Evolutionary conservation across 2,113 vertebrate species (phyloP), one percentile per base, ranked within the genome.

Genomic region (Paedocypris sp.): DNA sequence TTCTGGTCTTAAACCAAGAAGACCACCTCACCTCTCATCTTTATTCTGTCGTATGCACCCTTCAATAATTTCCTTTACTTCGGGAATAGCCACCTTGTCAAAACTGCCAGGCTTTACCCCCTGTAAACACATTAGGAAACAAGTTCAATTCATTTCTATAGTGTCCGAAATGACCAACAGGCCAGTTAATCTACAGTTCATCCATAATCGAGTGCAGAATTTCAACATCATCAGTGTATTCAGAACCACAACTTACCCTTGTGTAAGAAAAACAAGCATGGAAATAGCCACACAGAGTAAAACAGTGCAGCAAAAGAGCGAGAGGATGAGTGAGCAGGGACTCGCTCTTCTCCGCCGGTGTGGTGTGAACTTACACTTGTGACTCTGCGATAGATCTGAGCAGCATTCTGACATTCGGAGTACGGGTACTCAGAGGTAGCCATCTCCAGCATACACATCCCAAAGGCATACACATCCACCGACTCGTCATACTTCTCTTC

Each of bases 391-490:
- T 97, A 98, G 91, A 98, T 98, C 92, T 98, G 94, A 57, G 94
- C 94, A 72, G 94, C 94, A 69, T 98, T 98, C 82, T 98, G 94
- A 87, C 94, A 98, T 85, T 98, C 94, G 68, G 94, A 97, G 86
- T 98, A 98, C 69, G 94, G 94, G 80, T 98, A 98, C 76, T 98
- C 94, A 75, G 94, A 98, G 16, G 94, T 98, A 82, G 94, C 94
- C 94, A 98, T 98, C 92, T 98, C 94, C 85, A 98, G 89, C 94
- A 98, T 98, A 87, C 94, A 98, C 94, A 98, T 98, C 79, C 94
- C 94, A 92, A 98, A 97, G 88, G 94, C 94, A 91, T 98, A 98
- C 50, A 98, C 94, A 82, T 98, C 94, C 88, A 98, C 94, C 74
- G 94, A 97, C 79, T 98, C 94, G 89, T 98, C 94, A 77, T 98